Evolutionary conservation across 1,140 invertebrate species (phyloP).

Genomic region (Choristoneura fumiferana): DNA sequence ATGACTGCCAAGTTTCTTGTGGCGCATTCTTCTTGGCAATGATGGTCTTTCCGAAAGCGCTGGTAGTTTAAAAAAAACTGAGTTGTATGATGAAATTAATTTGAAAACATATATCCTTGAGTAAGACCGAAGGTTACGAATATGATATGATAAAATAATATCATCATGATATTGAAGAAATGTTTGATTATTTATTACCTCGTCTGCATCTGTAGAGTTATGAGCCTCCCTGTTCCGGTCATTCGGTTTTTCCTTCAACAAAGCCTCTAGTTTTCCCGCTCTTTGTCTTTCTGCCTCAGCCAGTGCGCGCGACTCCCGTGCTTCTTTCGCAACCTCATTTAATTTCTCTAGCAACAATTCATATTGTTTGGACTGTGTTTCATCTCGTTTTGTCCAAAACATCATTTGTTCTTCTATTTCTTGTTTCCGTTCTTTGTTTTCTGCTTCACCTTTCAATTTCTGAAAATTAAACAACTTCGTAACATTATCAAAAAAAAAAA

Average conservation of each 20-base stretch:
- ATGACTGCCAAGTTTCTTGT: too few relatives aligned
- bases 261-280: constrained; percentile 42
- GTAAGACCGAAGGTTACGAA: too few relatives aligned
- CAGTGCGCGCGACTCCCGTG: constrained; percentile 46
- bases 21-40: too few relatives aligned
- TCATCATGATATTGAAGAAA: too few relatives aligned
- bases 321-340: constrained; percentile 54
- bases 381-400: constrained; percentile 51
- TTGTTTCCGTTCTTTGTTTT: constrained; percentile 45
- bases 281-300: constrained; percentile 54
- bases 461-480: constrained; percentile 30
- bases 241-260: constrained; percentile 42
- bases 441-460: constrained; percentile 38
- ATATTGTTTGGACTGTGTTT: constrained; percentile 60
- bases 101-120: too few relatives aligned
- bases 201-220: background rate
- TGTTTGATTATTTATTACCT: background rate
- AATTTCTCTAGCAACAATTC: constrained; percentile 58
- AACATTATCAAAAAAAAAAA: background rate
- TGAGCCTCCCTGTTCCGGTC: background rate
- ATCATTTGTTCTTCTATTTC: constrained; percentile 54
- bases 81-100: too few relatives aligned
- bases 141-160: too few relatives aligned
- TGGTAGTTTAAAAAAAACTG: too few relatives aligned
- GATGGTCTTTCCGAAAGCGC: too few relatives aligned